Base-by-base conservation (phyloP, 2,797 vertebrate genomes). In the Euthynnus affinis region DNA sequence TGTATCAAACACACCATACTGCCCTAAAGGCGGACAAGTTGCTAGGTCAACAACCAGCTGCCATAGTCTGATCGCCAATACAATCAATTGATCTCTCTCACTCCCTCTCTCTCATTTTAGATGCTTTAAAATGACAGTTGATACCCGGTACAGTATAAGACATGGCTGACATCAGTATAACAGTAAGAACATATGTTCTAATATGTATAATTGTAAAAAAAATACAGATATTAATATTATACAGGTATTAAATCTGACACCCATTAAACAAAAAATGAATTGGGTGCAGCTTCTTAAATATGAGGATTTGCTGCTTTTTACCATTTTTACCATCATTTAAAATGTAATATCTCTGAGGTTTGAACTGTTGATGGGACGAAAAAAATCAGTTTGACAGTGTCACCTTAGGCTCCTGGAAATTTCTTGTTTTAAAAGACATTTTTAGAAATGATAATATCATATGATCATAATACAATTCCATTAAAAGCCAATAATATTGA, bases 21-120 rank as follows among this genome's bases (percentile, higher is more conserved):
- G 73, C 73, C 84, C 82, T 78, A 2, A 58, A 76, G 85, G 81
- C 42, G 73, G 61, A 57, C 22, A 64, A 57, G 58, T 52, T 29
- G 60, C 51, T 60, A 29, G 70, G 71, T 86, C 81, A 82, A 78
- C 71, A 15, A 60, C 61, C 34, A 79, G 46, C 59, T 76, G 48
- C 57, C 1, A 48, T 32, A 25, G 15, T 71, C 59, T 69, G 57
- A 82, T 78, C 70, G 67, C 59, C 59, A 65, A 73, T 85, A 68
- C 46, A 61, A 76, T 81, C 40, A 69, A 83, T 61, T 40, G 64
- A 78, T 75, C 55, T 62, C 60, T 64, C 15, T n/a, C 48, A 20
- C 46, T n/a, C 46, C 6, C 5, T 46, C 52, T 32, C 48, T 29
- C 20, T 62, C 13, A 3, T 65, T 69, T 61, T 27, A 55, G n/a